phyloP scores from a whole-genome alignment of 2,113 vertebrate species.

The Sinocyclocheilus grahami region DNA sequence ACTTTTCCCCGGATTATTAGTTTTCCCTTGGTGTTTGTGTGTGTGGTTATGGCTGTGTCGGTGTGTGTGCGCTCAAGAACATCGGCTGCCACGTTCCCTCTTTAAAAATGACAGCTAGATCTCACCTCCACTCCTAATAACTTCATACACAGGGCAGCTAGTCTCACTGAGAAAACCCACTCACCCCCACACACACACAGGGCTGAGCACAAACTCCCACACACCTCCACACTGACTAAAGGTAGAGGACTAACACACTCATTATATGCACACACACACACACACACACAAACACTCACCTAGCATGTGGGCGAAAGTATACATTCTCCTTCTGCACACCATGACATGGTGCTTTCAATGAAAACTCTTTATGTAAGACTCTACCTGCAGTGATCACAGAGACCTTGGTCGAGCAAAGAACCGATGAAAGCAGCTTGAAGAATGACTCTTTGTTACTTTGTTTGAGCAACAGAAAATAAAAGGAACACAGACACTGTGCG shows the following conservation, averaged over 20 bases:
- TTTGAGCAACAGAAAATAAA: slow-evolving; percentile 29
- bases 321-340: not conserved
- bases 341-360: slow-evolving; percentile 12
- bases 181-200: slow-evolving; percentile 31
- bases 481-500: not conserved
- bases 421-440: slow-evolving; percentile 1
- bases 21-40: slow-evolving; percentile 33
- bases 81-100: slow-evolving; percentile 26
- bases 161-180: slow-evolving; percentile 5
- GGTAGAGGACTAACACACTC: slow-evolving; percentile 25
- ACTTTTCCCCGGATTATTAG: slow-evolving; percentile 6
- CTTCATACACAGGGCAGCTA: slow-evolving; percentile 23
- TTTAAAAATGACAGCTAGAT: slow-evolving; percentile 18
- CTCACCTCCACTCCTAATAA: slow-evolving; percentile 34
- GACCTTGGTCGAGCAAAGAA: not conserved
- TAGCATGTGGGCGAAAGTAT: slow-evolving; percentile 14
- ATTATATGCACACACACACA: slow-evolving; percentile 6
- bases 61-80: slow-evolving; percentile 24
- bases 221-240: slow-evolving; percentile 24
- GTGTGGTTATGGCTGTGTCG: not conserved
- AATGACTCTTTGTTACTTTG: slow-evolving; percentile 14
- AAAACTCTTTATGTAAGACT: slow-evolving; percentile 12
- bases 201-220: slow-evolving; percentile 20
- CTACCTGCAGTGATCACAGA: slow-evolving; percentile 26
- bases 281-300: slow-evolving; percentile 4